A percentile compares a stretch with the other conserved stretches of the same genome.
These are phyloP conservation scores for Boloria euphrosyne DNA, from an alignment of 2,888 invertebrate genomes.

Conservation along the genomic window DNA sequence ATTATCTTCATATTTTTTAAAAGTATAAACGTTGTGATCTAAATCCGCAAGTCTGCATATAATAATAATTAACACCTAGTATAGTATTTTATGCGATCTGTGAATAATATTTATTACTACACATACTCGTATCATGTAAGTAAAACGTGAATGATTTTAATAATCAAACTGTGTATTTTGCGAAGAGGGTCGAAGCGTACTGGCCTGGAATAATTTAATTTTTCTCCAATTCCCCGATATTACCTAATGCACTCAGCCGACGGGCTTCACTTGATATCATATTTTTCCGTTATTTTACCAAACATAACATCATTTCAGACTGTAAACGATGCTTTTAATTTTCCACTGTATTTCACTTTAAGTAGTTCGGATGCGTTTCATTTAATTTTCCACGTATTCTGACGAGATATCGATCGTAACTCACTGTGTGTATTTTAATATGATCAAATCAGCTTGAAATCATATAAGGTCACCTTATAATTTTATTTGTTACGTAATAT, in stretches of 20 bases:
- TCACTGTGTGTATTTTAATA: no score
- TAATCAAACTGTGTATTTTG: slow-evolving; percentile 11
- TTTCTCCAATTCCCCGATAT: slow-evolving; percentile 19
- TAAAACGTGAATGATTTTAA: no score
- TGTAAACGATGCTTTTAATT: slow-evolving; percentile 11
- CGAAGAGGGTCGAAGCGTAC: slow-evolving; percentile 18
- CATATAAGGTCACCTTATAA: no score
- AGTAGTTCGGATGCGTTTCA: background rate
- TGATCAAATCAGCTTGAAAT: no score
- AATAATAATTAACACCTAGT: background rate
- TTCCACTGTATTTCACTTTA: background rate
- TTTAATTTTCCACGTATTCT: background rate
- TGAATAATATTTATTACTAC: no score
- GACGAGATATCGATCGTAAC: no score
- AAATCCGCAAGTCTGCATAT: no score
- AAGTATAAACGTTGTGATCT: no score
- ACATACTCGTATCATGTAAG: no score
- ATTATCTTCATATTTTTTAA: no score
- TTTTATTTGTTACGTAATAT: no score
- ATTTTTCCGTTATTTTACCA: slow-evolving; percentile 10
- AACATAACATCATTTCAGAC: slow-evolving; percentile 5
- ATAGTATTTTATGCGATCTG: no score
- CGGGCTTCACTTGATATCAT: background rate
- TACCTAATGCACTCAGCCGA: slow-evolving; percentile 14
- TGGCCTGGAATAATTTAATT: slow-evolving; percentile 27